Conservation (phyloP, 2,797 vertebrate species). For the Monodelphis domestica region DNA sequence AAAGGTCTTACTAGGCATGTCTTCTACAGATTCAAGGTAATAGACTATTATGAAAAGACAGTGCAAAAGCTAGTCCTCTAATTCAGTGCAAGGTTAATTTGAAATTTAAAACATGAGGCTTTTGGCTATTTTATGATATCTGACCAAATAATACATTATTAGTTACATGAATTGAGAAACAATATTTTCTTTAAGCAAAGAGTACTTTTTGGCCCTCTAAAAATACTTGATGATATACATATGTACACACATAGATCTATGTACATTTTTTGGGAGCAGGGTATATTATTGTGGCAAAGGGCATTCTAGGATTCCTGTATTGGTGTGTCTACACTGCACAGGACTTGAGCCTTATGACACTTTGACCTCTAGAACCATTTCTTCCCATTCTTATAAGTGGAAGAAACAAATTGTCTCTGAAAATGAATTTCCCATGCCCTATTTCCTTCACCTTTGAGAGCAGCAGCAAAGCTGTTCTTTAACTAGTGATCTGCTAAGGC, state of each 20-base stretch:
- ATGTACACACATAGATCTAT: background rate
- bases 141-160: conserved; percentile 6
- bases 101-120: conserved; percentile 44
- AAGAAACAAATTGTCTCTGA: conserved; percentile 64
- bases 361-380: conserved; percentile 59
- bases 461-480: conserved; percentile 56
- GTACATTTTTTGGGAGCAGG: too few species aligned
- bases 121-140: conserved; percentile 39
- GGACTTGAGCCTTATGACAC: conserved; percentile 21
- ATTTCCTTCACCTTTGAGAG: conserved; percentile 61
- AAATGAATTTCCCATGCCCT: conserved; percentile 75
- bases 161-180: conserved; percentile 14
- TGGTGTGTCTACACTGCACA: conserved; percentile 15
- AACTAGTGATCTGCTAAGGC: conserved; percentile 47
- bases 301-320: conserved; percentile 25
- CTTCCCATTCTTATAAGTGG: conserved; percentile 38
- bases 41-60: conserved; percentile 3
- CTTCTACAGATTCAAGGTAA: conserved; percentile 45
- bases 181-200: conserved; percentile 51
- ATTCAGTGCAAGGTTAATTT: conserved; percentile 41
- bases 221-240: conserved; percentile 32
- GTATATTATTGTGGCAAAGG: background rate
- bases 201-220: conserved; percentile 61
- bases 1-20: conserved; percentile 42
- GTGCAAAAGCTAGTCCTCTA: conserved; percentile 65